These are phyloP conservation scores for Rhinoptilus africanus DNA, from an alignment of 2,113 vertebrate genomes.

Conservation along the genomic window DNA sequence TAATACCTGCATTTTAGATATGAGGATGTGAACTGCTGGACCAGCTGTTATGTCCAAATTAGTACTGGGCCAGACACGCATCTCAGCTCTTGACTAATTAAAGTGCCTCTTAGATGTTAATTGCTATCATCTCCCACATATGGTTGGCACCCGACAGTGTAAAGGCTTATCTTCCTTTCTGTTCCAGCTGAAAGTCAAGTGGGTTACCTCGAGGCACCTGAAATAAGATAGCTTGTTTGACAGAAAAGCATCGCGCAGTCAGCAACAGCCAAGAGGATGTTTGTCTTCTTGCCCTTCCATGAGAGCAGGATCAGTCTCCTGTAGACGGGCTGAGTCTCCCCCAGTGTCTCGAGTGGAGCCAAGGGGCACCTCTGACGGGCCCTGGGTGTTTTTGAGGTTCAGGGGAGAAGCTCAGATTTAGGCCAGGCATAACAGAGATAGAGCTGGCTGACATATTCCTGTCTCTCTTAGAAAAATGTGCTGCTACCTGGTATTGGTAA, in stretches of 20 bases:
- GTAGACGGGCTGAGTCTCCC: background rate
- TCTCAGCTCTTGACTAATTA: background rate
- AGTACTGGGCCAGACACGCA: background rate
- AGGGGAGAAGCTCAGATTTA: background rate
- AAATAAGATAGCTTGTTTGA: background rate
- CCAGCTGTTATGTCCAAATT: background rate
- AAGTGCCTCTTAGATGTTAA: background rate
- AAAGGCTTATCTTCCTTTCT: background rate
- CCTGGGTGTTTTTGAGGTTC: background rate
- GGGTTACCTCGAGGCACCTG: background rate
- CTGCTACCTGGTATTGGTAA: background rate
- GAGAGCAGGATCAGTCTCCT: background rate
- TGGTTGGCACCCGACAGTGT: background rate
- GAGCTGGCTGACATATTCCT: fast-evolving
- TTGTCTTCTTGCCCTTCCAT: background rate
- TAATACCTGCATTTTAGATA: background rate
- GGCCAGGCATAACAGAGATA: background rate
- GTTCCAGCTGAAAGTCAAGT: background rate
- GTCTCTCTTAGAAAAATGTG: background rate
- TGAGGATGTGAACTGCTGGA: background rate
- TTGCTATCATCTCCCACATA: background rate
- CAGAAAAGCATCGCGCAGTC: background rate
- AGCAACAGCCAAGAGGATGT: background rate
- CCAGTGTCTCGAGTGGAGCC: background rate
- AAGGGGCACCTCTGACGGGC: background rate